These are phyloP conservation scores for Diadema setosum DNA, from an alignment of 35 echinoderm and acorn worm species.

Conservation along the genomic window DNA sequence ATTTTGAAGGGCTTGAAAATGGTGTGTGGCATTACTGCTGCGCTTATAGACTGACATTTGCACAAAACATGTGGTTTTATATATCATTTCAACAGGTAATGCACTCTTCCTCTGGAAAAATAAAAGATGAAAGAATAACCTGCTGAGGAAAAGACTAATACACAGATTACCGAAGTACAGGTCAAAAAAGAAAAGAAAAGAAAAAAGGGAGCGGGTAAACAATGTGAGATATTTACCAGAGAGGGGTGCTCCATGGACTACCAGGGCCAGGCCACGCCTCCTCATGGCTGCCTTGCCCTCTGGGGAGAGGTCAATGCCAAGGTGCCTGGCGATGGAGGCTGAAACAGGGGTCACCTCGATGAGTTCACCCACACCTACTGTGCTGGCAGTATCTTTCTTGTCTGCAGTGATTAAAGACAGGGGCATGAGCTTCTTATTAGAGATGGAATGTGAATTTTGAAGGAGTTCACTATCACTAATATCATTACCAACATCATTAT, in stretches of 20 bases:
- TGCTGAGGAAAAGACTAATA: not conserved
- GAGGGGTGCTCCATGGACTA: slow-evolving; percentile 96
- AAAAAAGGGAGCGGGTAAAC: not conserved
- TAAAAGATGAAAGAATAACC: not conserved
- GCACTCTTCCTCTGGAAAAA: not conserved
- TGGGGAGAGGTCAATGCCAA: slow-evolving; percentile 86
- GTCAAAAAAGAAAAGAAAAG: not conserved
- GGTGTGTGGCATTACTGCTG: too few species aligned
- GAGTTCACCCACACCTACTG: slow-evolving; percentile 86
- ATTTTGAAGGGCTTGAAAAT: too few species aligned
- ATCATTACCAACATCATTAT: too few species aligned
- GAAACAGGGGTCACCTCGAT: slow-evolving; percentile 94
- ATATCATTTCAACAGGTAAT: not conserved
- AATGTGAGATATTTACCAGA: slow-evolving; percentile 45
- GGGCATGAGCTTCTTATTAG: too few species aligned
- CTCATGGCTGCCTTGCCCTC: slow-evolving; percentile 95
- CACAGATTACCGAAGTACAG: not conserved
- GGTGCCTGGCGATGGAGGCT: slow-evolving; percentile 94
- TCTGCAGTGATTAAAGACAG: slow-evolving; percentile 1
- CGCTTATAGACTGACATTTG: too few species aligned
- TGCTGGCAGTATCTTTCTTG: slow-evolving; percentile 83
- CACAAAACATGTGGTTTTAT: too few species aligned
- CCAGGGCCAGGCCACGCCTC: slow-evolving; percentile 75
- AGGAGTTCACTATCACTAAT: too few species aligned
- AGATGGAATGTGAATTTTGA: too few species aligned